Percentiles rank a stretch among this genome's conserved stretches.
Conservation (phyloP, 2,113 vertebrate genomes). For the Bombycilla garrulus region DNA sequence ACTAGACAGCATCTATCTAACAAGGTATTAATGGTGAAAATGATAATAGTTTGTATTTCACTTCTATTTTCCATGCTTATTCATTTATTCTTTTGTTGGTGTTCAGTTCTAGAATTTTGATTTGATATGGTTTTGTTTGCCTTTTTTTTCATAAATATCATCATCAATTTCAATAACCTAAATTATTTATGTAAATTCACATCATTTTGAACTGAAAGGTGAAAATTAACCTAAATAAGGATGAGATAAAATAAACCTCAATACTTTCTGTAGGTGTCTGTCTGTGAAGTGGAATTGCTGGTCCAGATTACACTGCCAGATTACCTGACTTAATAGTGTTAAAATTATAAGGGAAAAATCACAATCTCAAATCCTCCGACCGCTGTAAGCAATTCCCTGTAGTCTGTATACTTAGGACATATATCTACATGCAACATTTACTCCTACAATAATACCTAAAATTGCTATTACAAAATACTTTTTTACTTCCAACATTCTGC, state of each 20-base stretch:
- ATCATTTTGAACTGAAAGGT: not conserved
- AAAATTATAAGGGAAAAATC: not conserved
- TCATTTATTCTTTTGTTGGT: not conserved
- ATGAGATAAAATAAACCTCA: not conserved
- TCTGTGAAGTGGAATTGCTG: not conserved
- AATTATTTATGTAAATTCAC: not conserved
- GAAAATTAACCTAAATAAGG: not conserved
- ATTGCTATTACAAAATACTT: not conserved
- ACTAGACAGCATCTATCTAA: not conserved
- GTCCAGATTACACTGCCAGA: not conserved
- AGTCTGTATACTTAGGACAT: not conserved
- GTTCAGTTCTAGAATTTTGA: not conserved
- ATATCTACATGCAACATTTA: not conserved
- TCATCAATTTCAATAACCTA: not conserved
- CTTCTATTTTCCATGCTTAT: not conserved
- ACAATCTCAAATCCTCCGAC: not conserved
- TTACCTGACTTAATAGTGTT: not conserved
- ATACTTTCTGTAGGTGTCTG: not conserved
- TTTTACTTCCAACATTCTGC: not conserved
- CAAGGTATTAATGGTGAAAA: not conserved
- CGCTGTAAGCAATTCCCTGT: accelerated
- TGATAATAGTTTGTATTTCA: not conserved
- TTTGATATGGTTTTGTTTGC: not conserved
- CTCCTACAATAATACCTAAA: not conserved
- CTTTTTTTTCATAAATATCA: not conserved